Evolutionary conservation across 2,113 vertebrate species (phyloP).

Genomic region (Todiramphus chloris): DNA sequence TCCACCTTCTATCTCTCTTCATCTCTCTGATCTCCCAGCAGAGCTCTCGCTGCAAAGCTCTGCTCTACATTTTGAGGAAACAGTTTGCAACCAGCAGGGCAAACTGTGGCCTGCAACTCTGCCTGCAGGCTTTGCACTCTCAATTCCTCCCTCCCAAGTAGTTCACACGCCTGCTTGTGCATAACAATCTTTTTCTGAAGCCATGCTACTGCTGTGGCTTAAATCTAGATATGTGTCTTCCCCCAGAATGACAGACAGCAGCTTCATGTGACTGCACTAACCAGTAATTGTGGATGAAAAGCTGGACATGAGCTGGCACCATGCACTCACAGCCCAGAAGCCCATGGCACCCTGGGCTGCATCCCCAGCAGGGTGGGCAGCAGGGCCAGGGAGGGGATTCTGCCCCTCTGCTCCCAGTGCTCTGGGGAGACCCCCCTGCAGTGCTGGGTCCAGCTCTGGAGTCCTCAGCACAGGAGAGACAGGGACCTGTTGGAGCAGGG

Average conservation of each 20-base stretch:
- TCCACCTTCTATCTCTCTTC: not conserved
- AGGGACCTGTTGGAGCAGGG: too few species aligned
- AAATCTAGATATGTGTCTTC: not conserved
- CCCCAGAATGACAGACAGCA: not conserved
- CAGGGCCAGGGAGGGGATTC: too few species aligned
- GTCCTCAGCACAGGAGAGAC: too few species aligned
- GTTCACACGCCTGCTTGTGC: not conserved
- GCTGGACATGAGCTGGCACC: not conserved
- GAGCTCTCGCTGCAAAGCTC: not conserved
- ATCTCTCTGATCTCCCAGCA: not conserved
- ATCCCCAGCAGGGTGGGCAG: too few species aligned
- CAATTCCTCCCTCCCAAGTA: not conserved
- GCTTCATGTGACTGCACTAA: not conserved
- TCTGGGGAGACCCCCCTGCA: too few species aligned
- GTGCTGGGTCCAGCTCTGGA: too few species aligned
- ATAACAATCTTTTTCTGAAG: not conserved
- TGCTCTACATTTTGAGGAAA: constrained; percentile 25
- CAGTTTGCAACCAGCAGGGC: not conserved
- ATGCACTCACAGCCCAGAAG: not conserved
- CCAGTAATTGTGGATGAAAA: fast-evolving
- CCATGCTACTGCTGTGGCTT: not conserved
- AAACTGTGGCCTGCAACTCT: not conserved
- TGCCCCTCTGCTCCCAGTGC: too few species aligned
- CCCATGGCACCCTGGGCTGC: too few species aligned
- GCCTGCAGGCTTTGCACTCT: not conserved